A percentile compares a stretch with the other conserved stretches of the same genome.
These are phyloP conservation scores for Syngnathus acus DNA, from an alignment of 2,797 vertebrate genomes.

Conservation along the genomic window DNA sequence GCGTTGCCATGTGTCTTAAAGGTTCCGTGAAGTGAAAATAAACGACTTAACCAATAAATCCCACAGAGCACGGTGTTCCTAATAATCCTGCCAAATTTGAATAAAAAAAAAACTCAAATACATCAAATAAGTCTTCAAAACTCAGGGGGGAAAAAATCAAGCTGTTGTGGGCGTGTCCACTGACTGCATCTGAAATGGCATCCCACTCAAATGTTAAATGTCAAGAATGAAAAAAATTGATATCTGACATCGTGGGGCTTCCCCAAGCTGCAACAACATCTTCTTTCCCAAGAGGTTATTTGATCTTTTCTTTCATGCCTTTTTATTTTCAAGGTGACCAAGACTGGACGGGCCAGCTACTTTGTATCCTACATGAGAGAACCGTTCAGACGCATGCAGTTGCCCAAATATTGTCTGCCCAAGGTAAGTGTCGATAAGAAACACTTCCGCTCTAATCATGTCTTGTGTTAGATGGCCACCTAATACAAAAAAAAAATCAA, in stretches of 20 bases:
- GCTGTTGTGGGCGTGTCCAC: neutral
- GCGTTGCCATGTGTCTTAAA: too few relatives aligned
- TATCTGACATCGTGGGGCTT: too few relatives aligned
- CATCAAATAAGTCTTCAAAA: too few relatives aligned
- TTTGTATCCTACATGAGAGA: constrained; percentile 93
- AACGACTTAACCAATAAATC: too few relatives aligned
- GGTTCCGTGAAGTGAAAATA: too few relatives aligned
- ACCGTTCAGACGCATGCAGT: constrained; percentile 85
- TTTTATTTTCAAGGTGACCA: constrained; percentile 74
- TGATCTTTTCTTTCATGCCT: neutral
- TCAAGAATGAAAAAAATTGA: neutral
- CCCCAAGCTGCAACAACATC: too few relatives aligned
- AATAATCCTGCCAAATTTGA: too few relatives aligned
- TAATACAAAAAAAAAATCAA: neutral
- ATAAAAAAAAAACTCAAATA: too few relatives aligned
- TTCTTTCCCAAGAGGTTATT: neutral
- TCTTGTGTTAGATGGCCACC: neutral
- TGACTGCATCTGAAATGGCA: neutral
- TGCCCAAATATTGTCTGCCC: constrained; percentile 93
- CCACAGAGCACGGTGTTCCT: too few relatives aligned
- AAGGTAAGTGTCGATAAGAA: constrained; percentile 58
- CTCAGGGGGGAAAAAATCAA: too few relatives aligned
- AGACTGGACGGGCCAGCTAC: constrained; percentile 88
- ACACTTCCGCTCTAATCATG: neutral
- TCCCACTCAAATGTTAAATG: neutral